These are phyloP conservation scores for Uloborus diversus DNA, from an alignment of 1,140 invertebrate species.

Conservation along the genomic window DNA sequence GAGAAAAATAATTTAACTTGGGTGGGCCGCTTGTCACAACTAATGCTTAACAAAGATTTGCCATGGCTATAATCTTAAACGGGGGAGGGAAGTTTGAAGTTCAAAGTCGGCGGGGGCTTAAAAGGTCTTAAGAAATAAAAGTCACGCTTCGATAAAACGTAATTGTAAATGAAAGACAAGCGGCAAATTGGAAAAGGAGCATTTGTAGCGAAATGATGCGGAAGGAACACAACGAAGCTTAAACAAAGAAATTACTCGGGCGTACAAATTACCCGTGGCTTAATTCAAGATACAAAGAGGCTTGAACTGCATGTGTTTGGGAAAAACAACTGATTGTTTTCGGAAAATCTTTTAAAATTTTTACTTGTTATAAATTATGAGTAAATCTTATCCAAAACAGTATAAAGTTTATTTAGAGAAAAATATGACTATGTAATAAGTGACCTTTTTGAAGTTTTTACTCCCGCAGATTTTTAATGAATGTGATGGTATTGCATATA, in stretches of 20 bases:
- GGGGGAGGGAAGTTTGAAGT: constrained; percentile 28
- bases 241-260: constrained; percentile 52
- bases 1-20: constrained; percentile 27
- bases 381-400: too few species aligned
- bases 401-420: too few species aligned
- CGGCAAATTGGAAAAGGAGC: constrained; percentile 54
- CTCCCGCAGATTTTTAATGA: too few species aligned
- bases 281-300: constrained; percentile 43
- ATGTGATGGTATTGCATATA: too few species aligned
- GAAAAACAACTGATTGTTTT: constrained; percentile 46
- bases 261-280: constrained; percentile 51
- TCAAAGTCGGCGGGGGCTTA: constrained; percentile 46
- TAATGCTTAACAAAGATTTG: constrained; percentile 44
- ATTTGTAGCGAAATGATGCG: constrained; percentile 53
- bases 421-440: too few species aligned
- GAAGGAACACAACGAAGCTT: constrained; percentile 51
- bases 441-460: too few species aligned
- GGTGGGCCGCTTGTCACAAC: constrained; percentile 14
- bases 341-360: neutral
- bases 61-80: constrained; percentile 6
- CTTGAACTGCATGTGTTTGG: neutral
- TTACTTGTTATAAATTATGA: too few species aligned
- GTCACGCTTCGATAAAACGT: constrained; percentile 53
- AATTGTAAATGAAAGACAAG: constrained; percentile 57
- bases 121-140: constrained; percentile 54